These are phyloP conservation scores for Pelodiscus sinensis DNA, from an alignment of 2,113 vertebrate genomes.

Conservation along the genomic window DNA sequence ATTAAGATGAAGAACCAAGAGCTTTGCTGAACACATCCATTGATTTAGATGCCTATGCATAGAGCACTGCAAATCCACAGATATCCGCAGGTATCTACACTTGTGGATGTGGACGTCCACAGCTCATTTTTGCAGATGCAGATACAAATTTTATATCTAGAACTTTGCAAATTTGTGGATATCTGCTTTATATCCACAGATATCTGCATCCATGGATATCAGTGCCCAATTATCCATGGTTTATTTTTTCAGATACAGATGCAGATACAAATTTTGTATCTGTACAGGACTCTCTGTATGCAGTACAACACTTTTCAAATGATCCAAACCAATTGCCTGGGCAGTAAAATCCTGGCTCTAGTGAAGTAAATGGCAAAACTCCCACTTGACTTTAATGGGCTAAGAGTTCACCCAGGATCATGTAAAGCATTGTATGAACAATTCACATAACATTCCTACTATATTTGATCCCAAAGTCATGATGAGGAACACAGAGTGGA, in stretches of 20 bases:
- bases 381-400: background rate
- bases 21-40: background rate
- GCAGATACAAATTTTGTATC: no score
- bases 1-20: background rate
- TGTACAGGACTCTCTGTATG: accelerated
- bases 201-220: no score
- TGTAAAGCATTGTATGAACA: background rate
- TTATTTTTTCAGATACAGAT: no score
- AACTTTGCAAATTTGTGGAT: no score
- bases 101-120: no score
- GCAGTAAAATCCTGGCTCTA: accelerated
- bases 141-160: no score
- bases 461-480: background rate
- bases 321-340: background rate
- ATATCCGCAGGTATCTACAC: no score
- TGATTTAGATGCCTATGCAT: background rate
- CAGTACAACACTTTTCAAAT: background rate
- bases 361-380: background rate
- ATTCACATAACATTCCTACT: background rate
- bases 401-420: background rate
- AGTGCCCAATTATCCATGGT: no score
- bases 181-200: no score
- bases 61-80: no score
- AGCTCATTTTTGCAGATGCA: no score
- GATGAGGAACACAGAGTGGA: background rate